Conservation (phyloP, 2,888 invertebrate genomes). For the Eurytoma adleriae region DNA sequence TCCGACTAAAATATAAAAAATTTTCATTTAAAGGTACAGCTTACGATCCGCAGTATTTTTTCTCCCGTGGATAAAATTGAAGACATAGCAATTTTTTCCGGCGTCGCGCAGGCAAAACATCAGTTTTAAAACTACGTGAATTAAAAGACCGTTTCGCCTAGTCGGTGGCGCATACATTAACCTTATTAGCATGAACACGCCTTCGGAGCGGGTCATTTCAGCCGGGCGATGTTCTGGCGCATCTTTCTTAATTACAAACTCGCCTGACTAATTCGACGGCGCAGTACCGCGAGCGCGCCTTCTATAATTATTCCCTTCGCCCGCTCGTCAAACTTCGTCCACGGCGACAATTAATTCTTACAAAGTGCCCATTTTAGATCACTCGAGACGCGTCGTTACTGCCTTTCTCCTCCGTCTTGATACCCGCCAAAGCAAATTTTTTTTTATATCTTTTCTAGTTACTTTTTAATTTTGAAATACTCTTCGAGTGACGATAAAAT, state of each 20-base stretch:
- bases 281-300: neutral
- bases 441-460: neutral
- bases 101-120: neutral
- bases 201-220: neutral
- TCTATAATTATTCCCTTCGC: constrained; percentile 43
- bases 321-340: constrained; percentile 45
- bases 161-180: neutral
- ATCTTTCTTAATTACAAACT: constrained; percentile 53
- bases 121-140: neutral
- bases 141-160: constrained; percentile 7
- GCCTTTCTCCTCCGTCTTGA: neutral
- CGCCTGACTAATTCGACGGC: constrained; percentile 35
- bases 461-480: no score
- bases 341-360: constrained; percentile 44
- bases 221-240: neutral
- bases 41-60: no score
- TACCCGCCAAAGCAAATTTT: neutral
- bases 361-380: constrained; percentile 52
- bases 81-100: no score
- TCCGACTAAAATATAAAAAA: no score
- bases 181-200: constrained; percentile 5
- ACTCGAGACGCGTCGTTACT: constrained; percentile 47
- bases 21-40: no score
- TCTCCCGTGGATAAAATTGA: no score
- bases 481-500: no score